Base-by-base conservation (phyloP, 2,113 vertebrate species). In the Halichoeres trimaculatus region DNA sequence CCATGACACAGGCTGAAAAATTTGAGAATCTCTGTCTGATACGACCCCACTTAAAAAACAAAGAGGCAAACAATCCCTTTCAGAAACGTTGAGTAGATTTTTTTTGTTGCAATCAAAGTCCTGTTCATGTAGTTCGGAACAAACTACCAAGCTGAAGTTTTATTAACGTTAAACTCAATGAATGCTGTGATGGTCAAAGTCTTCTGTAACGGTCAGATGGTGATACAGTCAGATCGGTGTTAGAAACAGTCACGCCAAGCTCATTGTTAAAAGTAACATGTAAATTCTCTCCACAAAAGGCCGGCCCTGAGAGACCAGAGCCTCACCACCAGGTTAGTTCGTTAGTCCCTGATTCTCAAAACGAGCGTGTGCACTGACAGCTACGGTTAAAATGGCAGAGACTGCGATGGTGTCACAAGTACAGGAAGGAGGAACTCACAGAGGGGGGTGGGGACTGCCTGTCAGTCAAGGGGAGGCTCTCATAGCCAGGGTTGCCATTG, bases 401-500 rank as follows among this genome's bases (percentile, higher is more conserved):
- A 85, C 78, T 67, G 88, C 26, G 80, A 89, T 85, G 90, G 87
- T 50, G 80, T 85, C 84, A 94, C 84, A 89, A 86, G 86, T 74
- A 94, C 91, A 93, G 30, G 30, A 30, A 30, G 30, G 85, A 93
- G 88, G 90, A 89, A 95, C 95, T 95, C 93, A 95, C 95, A 94
- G 95, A 95, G 87, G 95, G 94, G 93, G 95, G 95, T 83, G 95
- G 95, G 93, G 95, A 95, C 92, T 94, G 94, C 89, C 94, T 94
- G 90, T 94, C 95, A 89, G 92, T 94, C 93, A 95, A 84, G 85
- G 93, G 93, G 81, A 95, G 92, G 86, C 94, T 95, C 93, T 97
- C 96, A 97, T 95, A 97, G 95, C 93, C 96, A 97, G 81, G 96
- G 96, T 95, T 97, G 96, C 96, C 96, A 97, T 95, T 97, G 96